Evolutionary conservation across 2,797 vertebrate genomes (phyloP), one percentile per base, ranked within the genome.

Genomic region (Hyperoplus lanceolatus): DNA sequence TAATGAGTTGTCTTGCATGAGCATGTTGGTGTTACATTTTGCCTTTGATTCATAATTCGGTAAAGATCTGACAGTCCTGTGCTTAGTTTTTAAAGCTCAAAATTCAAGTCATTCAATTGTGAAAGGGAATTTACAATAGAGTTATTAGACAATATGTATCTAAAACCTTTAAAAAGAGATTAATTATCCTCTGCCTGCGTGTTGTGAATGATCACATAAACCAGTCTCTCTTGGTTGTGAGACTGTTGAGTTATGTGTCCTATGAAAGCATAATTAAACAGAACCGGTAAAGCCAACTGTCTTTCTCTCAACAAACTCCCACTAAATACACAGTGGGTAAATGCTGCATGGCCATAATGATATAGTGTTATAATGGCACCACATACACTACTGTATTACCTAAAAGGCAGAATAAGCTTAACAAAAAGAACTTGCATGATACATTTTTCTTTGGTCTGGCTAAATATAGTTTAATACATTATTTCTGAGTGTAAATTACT

Each of bases 31-130:
- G 38, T 21, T n/a, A 12, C 60, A 54, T 59, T 18, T 55, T 63
- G 16, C 18, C 51, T 53, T 66, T 5, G 1, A 71, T 39, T 81
- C 14, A 43, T 36, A 71, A 21, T 81, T 29, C 29, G 29, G 63
- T 77, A 43, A 36, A 45, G 29, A 36, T 64, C 41, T 55, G 39
- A 64, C 36, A 66, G 45, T 38, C 4, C 4, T 50, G 10, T 51
- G 12, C 6, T 2, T 43, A 4, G 15, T 41, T 48, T 56, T 4
- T 60, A 6, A 41, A 7, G 5, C 36, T 43, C 5, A 11, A 57
- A 53, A 29, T 49, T 8, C 4, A 41, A 18, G 18, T 3, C 9
- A 4, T 12, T 76, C 45, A 45, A 45, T 16, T 18, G 1, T n/a
- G 13, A 56, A 14, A 29, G 29, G 29, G 1, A 16, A 4, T 61